Percentiles rank a stretch among this genome's conserved stretches.
These are phyloP conservation scores for Spialia ferax DNA, from an alignment of 2,888 invertebrate genomes.

Conservation along the genomic window DNA sequence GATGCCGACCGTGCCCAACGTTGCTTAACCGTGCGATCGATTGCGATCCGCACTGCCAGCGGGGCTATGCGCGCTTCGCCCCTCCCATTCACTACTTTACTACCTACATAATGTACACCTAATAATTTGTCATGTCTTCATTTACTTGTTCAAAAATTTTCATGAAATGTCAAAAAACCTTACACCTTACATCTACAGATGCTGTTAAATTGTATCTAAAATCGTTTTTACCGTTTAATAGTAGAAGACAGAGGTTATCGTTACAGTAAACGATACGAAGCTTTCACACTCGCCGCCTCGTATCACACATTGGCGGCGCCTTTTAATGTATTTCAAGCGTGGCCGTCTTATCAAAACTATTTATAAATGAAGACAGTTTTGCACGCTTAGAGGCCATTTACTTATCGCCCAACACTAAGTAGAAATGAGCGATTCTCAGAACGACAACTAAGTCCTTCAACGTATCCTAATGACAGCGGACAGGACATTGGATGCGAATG, in stretches of 20 bases:
- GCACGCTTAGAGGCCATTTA: conserved; percentile 13
- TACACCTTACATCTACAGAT: no score
- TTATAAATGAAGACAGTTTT: conserved; percentile 15
- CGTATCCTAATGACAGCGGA: conserved; percentile 60
- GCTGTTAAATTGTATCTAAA: no score
- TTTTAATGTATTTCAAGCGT: conserved; percentile 30
- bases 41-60: no score
- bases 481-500: conserved; percentile 64
- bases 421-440: conserved; percentile 48
- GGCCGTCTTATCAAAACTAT: conserved; percentile 22
- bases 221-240: no score
- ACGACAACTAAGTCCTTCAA: conserved; percentile 65
- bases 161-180: no score
- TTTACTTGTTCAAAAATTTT: no score
- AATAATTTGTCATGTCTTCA: no score
- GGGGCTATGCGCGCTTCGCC: no score
- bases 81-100: no score
- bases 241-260: conserved; percentile 79
- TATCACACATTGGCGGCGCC: conserved; percentile 52
- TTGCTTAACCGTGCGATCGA: no score
- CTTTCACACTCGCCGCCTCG: conserved; percentile 66
- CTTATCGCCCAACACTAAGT: conserved; percentile 1
- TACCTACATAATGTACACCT: no score
- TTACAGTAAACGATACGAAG: conserved; percentile 56
- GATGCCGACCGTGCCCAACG: no score